Evolutionary conservation across 2,113 vertebrate species (phyloP).

Genomic region (Globicephala melas): DNA sequence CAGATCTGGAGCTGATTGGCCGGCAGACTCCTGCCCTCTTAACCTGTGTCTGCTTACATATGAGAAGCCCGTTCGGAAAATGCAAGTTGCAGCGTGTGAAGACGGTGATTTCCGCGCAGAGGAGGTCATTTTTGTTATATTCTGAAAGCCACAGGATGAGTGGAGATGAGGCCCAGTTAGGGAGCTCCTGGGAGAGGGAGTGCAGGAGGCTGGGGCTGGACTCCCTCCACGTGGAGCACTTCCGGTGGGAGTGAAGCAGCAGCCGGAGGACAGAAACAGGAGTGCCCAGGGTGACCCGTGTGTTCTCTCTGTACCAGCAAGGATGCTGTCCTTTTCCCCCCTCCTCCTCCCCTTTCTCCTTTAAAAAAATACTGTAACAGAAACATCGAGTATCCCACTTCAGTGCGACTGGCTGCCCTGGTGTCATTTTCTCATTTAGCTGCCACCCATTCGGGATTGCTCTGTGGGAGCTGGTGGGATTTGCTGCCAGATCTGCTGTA

Average conservation of each 20-base stretch:
- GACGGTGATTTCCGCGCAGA: background rate
- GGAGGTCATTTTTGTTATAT: background rate
- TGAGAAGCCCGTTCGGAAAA: background rate
- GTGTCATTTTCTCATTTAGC: background rate
- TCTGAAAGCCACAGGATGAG: background rate
- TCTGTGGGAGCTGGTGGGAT: background rate
- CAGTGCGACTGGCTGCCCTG: background rate
- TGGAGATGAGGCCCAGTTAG: background rate
- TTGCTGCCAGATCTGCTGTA: background rate
- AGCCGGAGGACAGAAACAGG: background rate
- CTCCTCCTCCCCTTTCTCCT: background rate
- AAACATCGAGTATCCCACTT: background rate
- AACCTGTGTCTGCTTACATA: background rate
- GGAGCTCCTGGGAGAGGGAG: background rate
- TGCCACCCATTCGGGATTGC: background rate
- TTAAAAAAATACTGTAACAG: background rate
- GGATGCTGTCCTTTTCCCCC: background rate
- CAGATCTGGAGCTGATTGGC: accelerated
- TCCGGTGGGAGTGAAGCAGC: background rate
- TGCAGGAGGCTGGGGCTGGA: too few relatives aligned
- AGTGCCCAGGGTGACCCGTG: background rate
- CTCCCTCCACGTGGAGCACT: too few relatives aligned
- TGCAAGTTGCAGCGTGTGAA: background rate
- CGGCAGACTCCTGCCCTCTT: background rate
- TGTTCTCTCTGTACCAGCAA: background rate